phyloP scores from a whole-genome alignment of 2,797 vertebrate genomes.

The Calcarius lapponicus region DNA sequence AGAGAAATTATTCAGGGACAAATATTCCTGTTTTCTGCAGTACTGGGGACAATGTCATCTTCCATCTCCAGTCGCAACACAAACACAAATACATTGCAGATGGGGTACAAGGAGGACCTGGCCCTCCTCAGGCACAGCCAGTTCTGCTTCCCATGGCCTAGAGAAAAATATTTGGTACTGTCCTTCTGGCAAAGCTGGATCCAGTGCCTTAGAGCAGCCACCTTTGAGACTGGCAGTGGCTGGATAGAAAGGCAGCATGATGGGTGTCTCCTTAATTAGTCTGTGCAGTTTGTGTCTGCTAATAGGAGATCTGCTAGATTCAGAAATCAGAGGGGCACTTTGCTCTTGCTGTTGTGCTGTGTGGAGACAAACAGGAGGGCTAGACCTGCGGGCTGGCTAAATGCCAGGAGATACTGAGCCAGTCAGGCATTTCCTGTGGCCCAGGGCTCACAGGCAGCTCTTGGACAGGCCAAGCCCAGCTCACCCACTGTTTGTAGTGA shows the following conservation, averaged over 20 bases:
- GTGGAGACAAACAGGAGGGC: neutral
- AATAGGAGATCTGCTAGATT: neutral
- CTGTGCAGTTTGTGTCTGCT: neutral
- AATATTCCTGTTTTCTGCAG: neutral
- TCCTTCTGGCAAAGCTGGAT: neutral
- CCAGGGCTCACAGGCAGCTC: neutral
- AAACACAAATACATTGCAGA: neutral
- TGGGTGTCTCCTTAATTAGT: neutral
- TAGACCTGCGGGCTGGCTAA: neutral
- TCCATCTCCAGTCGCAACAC: neutral
- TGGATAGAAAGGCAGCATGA: neutral
- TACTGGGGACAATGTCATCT: neutral
- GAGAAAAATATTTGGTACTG: neutral
- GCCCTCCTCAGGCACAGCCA: neutral
- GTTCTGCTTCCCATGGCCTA: neutral
- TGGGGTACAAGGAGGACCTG: neutral
- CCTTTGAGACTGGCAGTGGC: neutral
- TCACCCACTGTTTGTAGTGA: neutral
- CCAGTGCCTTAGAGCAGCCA: neutral
- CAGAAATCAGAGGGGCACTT: neutral
- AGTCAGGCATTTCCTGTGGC: neutral
- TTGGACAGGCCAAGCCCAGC: neutral
- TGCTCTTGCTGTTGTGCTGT: neutral
- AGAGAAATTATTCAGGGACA: conserved; percentile 60
- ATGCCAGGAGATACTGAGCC: neutral